Percentiles rank a stretch among this genome's conserved stretches.
Conservation (phyloP, 2,797 vertebrate species). For the Alca torda region DNA sequence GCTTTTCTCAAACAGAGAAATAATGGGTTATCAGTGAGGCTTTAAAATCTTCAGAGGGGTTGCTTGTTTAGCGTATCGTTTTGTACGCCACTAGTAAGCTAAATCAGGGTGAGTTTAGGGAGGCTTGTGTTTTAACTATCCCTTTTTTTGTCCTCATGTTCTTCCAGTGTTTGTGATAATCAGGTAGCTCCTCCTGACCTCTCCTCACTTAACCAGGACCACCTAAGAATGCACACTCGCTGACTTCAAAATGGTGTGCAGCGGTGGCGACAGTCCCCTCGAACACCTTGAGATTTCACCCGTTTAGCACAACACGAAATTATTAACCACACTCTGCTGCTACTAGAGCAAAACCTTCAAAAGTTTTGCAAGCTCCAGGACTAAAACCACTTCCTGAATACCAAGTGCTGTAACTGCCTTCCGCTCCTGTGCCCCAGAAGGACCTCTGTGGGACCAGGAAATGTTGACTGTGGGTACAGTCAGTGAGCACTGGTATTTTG, state of each 20-base stretch:
- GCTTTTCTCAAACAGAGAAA: background rate
- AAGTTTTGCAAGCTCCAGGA: background rate
- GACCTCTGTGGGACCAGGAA: background rate
- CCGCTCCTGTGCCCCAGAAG: background rate
- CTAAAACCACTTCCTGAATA: background rate
- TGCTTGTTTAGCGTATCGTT: rapidly evolving
- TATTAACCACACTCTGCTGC: background rate
- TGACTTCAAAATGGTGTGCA: background rate
- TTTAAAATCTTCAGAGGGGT: background rate
- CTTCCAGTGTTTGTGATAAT: background rate
- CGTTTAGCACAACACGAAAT: rapidly evolving
- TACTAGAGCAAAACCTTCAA: background rate
- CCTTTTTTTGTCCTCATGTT: background rate
- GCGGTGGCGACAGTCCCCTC: background rate
- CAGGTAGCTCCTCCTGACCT: background rate
- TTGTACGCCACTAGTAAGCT: background rate
- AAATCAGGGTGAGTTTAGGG: background rate
- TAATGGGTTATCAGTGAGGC: rapidly evolving
- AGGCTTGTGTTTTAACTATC: background rate
- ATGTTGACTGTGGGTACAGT: background rate
- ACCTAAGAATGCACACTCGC: rapidly evolving
- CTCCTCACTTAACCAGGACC: background rate
- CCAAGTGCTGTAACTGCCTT: background rate
- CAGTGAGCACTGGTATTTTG: background rate
- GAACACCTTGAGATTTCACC: background rate